Evolutionary conservation across 2,888 invertebrate genomes (phyloP).

Genomic region (Helicoverpa assulta): DNA sequence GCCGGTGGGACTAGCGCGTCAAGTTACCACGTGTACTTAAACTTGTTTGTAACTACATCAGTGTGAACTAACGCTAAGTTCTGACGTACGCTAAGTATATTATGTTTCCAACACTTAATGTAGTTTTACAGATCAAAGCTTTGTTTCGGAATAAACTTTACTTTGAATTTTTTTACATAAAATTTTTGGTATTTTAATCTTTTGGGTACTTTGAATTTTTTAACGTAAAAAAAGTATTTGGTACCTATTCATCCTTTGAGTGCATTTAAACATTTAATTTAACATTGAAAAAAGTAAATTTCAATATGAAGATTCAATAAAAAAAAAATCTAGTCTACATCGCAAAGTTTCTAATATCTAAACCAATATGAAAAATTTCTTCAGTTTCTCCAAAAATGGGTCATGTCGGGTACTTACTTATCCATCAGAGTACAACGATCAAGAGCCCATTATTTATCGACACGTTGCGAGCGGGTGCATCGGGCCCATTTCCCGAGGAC

Average conservation of each 20-base stretch:
- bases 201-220: slow-evolving; percentile 2
- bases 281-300: background rate
- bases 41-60: slow-evolving; percentile 30
- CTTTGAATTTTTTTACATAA: background rate
- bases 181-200: no score
- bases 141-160: background rate
- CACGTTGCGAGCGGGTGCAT: slow-evolving; percentile 54
- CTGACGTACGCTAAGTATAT: background rate
- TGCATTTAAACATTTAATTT: slow-evolving; percentile 3
- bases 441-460: slow-evolving; percentile 44
- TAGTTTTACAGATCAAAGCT: slow-evolving; percentile 7
- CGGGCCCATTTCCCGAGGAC: slow-evolving; percentile 56
- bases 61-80: slow-evolving; percentile 18
- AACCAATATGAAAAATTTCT: background rate
- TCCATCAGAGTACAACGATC: slow-evolving; percentile 29
- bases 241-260: background rate
- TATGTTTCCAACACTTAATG: slow-evolving; percentile 1
- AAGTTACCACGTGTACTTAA: slow-evolving; percentile 34
- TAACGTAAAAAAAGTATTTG: background rate
- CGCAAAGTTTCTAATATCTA: no score
- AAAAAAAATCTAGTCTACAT: background rate
- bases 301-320: background rate
- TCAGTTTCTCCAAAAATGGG: background rate
- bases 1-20: slow-evolving; percentile 7
- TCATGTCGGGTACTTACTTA: background rate